Evolutionary conservation across 2,797 vertebrate genomes (phyloP).

Genomic region (Cossypha polioptera): DNA sequence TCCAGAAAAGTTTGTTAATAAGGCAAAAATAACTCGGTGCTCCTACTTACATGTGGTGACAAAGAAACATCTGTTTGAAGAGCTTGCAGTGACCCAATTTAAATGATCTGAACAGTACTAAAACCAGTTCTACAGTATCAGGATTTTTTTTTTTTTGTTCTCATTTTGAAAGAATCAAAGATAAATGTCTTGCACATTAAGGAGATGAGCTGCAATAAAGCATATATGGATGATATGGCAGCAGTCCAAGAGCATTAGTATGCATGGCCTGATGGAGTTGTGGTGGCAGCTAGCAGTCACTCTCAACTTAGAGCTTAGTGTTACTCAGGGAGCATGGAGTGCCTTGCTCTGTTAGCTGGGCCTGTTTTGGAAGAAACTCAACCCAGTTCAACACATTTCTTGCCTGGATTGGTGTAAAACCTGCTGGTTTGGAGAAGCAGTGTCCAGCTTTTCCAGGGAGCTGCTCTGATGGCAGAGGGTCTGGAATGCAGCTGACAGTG

Average conservation of each 20-base stretch:
- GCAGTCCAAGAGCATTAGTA: conserved; percentile 44
- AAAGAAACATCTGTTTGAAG: conserved; percentile 16
- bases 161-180: conserved; percentile 49
- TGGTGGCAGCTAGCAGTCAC: conserved; percentile 34
- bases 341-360: neutral
- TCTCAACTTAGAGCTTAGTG: neutral
- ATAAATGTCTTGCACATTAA: conserved; percentile 48
- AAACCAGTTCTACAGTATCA: neutral
- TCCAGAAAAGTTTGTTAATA: neutral
- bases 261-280: neutral
- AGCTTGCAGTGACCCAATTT: neutral
- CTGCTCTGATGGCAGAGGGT: accelerated
- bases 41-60: neutral
- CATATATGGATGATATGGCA: conserved; percentile 48
- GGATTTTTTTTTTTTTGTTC: neutral
- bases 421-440: neutral
- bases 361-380: neutral
- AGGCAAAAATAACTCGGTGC: neutral
- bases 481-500: neutral
- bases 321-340: neutral
- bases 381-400: neutral
- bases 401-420: neutral
- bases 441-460: neutral
- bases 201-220: conserved; percentile 53
- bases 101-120: neutral